phyloP scores from a whole-genome alignment of 1,140 invertebrate genomes.

The Dermatophagoides farinae region DNA sequence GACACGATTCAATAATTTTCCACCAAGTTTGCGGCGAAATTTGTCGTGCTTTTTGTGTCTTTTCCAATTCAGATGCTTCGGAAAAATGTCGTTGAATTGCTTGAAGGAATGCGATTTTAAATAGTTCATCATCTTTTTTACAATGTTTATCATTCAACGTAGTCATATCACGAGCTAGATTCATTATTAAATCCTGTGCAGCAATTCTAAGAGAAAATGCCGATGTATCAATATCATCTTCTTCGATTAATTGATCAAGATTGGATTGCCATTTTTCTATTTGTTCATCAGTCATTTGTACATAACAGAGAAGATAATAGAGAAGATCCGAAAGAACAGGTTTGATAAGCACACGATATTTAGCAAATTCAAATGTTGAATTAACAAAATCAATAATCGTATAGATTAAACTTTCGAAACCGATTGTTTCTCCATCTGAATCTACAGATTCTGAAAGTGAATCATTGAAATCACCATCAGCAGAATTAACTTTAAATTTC shows the following conservation, averaged over 20 bases:
- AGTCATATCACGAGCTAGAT: not conserved
- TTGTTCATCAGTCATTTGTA: slow-evolving; percentile 56
- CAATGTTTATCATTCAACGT: not conserved
- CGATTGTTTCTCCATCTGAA: slow-evolving; percentile 39
- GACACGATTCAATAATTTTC: slow-evolving; percentile 52
- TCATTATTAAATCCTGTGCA: slow-evolving; percentile 42
- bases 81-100: slow-evolving; percentile 39
- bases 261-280: slow-evolving; percentile 43
- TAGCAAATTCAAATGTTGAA: slow-evolving; percentile 38
- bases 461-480: slow-evolving; percentile 27
- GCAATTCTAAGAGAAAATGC: slow-evolving; percentile 51
- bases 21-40: too few species aligned
- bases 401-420: slow-evolving; percentile 51
- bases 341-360: slow-evolving; percentile 39
- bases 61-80: slow-evolving; percentile 32
- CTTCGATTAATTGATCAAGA: slow-evolving; percentile 52
- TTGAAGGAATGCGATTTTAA: slow-evolving; percentile 8
- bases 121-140: slow-evolving; percentile 11
- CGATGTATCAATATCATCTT: slow-evolving; percentile 48
- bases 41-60: slow-evolving; percentile 23
- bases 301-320: slow-evolving; percentile 50
- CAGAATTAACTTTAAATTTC: slow-evolving; percentile 33
- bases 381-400: slow-evolving; percentile 53
- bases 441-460: slow-evolving; percentile 29
- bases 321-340: slow-evolving; percentile 45